These are phyloP conservation scores for Sebastes hubbsi DNA, from an alignment of 2,797 vertebrate genomes.

Conservation along the genomic window DNA sequence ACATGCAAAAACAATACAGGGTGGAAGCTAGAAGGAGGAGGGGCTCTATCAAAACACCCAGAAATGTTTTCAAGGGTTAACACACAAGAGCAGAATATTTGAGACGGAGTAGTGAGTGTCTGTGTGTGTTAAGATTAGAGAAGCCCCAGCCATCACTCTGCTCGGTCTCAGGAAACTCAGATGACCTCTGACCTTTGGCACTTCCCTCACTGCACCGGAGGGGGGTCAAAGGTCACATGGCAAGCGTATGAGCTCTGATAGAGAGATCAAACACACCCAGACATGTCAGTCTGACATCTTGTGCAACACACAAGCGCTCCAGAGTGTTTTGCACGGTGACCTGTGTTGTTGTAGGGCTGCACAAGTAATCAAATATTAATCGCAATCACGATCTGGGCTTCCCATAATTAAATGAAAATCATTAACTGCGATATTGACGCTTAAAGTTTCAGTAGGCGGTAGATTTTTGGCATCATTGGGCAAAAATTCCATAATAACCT, in stretches of 20 bases:
- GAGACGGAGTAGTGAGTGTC: not conserved
- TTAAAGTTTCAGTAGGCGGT: too few relatives aligned
- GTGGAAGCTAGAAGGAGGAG: not conserved
- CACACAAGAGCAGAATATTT: not conserved
- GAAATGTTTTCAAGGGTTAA: conserved; percentile 6
- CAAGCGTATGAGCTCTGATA: conserved; percentile 66
- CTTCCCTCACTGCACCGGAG: conserved; percentile 37
- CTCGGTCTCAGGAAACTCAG: conserved; percentile 63
- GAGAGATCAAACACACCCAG: conserved; percentile 73
- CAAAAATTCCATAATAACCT: too few relatives aligned
- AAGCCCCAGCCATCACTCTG: conserved; percentile 12
- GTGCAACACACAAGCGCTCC: conserved; percentile 34
- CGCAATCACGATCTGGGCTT: too few relatives aligned
- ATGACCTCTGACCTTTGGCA: conserved; percentile 67
- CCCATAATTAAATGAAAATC: too few relatives aligned
- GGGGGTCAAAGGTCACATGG: conserved; percentile 69
- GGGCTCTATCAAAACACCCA: conserved; percentile 21
- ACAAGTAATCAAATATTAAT: too few relatives aligned
- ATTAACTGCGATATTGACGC: too few relatives aligned
- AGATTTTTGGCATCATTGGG: too few relatives aligned
- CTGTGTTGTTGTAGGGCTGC: not conserved
- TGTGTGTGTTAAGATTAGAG: not conserved
- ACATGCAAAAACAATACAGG: conserved; percentile 23
- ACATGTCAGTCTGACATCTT: conserved; percentile 50
- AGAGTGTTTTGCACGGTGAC: not conserved